phyloP scores from a whole-genome alignment of 1,140 invertebrate genomes.

The Solenopsis fugax region DNA sequence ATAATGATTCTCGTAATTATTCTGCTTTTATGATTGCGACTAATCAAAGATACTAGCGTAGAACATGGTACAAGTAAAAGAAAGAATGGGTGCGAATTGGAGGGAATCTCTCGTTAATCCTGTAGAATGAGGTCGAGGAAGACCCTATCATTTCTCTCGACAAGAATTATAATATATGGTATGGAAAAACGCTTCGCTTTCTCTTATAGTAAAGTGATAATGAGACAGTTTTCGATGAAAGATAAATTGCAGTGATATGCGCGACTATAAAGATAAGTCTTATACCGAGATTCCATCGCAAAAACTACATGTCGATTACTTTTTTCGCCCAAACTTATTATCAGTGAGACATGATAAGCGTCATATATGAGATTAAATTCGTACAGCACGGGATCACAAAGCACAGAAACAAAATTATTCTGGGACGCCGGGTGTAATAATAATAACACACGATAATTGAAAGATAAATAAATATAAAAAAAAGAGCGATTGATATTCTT shows the following conservation, averaged over 20 bases:
- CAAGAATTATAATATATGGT: neutral
- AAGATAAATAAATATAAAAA: neutral
- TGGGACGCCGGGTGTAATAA: neutral
- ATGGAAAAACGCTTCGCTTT: neutral
- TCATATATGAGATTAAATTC: neutral
- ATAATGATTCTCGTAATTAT: neutral
- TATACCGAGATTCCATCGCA: neutral
- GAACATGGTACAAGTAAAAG: neutral
- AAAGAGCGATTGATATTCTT: neutral
- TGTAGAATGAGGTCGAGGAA: no score
- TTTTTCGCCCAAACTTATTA: neutral
- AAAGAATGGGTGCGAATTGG: neutral
- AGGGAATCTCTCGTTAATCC: neutral
- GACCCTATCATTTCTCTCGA: neutral
- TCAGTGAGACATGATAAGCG: neutral
- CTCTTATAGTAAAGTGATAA: neutral
- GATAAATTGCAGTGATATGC: neutral
- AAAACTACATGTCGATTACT: neutral
- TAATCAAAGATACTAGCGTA: neutral
- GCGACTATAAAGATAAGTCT: constrained; percentile 16
- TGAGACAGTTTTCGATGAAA: neutral
- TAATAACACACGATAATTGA: neutral
- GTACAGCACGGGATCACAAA: neutral
- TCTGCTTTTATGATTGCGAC: neutral
- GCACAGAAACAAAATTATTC: neutral